phyloP scores from a whole-genome alignment of 1,140 invertebrate genomes.

The Acyrthosiphon pisum region DNA sequence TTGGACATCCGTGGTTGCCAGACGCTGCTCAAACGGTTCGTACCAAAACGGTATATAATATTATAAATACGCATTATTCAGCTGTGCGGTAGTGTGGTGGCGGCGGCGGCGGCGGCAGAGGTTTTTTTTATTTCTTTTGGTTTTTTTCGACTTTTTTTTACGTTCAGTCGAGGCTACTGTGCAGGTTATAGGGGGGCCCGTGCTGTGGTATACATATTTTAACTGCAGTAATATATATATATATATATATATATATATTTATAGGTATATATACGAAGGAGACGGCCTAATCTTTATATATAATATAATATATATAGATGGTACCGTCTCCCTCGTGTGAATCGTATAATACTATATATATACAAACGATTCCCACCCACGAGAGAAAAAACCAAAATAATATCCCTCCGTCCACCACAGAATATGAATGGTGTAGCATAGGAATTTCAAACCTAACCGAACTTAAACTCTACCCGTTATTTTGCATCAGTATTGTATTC shows the following conservation, averaged over 20 bases:
- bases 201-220: neutral
- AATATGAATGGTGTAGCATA: neutral
- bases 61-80: slow-evolving; percentile 4
- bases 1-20: slow-evolving; percentile 31
- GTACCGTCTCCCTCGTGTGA: neutral
- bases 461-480: too few species aligned
- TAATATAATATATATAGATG: neutral
- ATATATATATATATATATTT: too few species aligned
- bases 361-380: neutral
- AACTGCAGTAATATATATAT: neutral
- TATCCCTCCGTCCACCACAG: neutral
- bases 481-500: too few species aligned
- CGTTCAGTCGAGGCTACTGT: slow-evolving; percentile 32
- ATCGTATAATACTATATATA: neutral
- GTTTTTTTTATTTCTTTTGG: neutral
- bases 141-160: slow-evolving; percentile 10
- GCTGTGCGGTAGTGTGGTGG: neutral
- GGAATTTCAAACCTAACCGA: neutral
- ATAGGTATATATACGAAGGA: too few species aligned
- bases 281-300: too few species aligned
- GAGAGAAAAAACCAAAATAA: neutral
- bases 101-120: neutral
- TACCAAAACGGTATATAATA: slow-evolving; percentile 5
- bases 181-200: too few species aligned
- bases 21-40: neutral